Conservation (phyloP, 2,797 vertebrate genomes). For the Diceros bicornis region DNA sequence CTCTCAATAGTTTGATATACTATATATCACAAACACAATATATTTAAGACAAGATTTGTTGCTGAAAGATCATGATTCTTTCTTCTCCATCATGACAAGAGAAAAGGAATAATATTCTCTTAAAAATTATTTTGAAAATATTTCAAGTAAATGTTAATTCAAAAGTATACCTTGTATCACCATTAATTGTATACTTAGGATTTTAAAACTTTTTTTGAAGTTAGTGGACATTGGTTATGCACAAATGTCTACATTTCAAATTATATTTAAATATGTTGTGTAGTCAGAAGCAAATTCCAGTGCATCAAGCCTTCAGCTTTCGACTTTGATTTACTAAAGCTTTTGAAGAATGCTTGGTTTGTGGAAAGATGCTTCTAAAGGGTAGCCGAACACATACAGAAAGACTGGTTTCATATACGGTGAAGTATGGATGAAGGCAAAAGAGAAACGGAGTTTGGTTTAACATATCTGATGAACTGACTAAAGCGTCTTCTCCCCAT, state of each 20-base stretch:
- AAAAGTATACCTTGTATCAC: not conserved
- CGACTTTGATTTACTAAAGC: not conserved
- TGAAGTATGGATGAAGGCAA: not conserved
- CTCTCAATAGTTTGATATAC: not conserved
- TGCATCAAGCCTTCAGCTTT: not conserved
- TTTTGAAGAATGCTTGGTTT: not conserved
- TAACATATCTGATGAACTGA: not conserved
- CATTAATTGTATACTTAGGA: not conserved
- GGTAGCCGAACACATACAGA: not conserved
- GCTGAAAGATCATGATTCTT: not conserved
- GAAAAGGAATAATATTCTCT: constrained; percentile 30
- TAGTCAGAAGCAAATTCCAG: constrained; percentile 37
- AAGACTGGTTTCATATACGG: not conserved
- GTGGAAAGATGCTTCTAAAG: constrained; percentile 62
- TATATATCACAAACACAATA: not conserved
- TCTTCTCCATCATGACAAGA: not conserved
- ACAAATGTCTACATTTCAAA: constrained; percentile 8
- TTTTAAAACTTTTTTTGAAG: constrained; percentile 59
- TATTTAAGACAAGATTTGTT: not conserved
- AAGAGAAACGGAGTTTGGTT: not conserved
- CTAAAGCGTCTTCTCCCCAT: not conserved
- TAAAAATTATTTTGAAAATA: constrained; percentile 30
- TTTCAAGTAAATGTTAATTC: constrained; percentile 29
- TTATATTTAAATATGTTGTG: not conserved
- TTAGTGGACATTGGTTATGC: not conserved